Evolutionary conservation across 1,140 invertebrate species (phyloP).

Genomic region (Drosophila varians): DNA sequence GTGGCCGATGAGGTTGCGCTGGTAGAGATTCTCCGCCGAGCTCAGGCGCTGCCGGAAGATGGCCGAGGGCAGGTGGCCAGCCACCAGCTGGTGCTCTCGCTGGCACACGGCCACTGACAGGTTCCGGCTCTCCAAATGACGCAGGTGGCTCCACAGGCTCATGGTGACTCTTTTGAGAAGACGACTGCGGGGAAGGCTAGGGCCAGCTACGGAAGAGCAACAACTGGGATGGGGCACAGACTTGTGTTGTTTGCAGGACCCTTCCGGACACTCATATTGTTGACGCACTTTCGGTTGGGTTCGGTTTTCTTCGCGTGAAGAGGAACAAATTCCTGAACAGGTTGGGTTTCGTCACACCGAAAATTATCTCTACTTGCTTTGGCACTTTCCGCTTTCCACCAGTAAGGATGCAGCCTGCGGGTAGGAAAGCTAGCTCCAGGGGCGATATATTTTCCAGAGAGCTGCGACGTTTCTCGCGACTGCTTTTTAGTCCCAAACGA

Average conservation of each 20-base stretch:
- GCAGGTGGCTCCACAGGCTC: conserved; percentile 33
- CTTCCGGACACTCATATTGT: conserved; percentile 25
- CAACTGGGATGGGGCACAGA: neutral
- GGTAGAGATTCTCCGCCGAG: conserved; percentile 90
- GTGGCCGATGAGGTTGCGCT: conserved; percentile 93
- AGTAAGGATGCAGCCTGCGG: too few relatives aligned
- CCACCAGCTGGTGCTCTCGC: conserved; percentile 50
- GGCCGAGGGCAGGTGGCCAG: conserved; percentile 56
- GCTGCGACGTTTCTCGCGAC: conserved; percentile 49
- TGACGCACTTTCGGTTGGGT: too few relatives aligned
- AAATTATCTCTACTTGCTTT: neutral
- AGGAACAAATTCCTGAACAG: too few relatives aligned
- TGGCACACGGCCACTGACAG: conserved; percentile 50
- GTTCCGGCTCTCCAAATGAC: conserved; percentile 45
- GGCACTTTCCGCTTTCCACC: too few relatives aligned
- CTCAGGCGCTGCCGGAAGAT: conserved; percentile 87
- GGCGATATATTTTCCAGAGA: conserved; percentile 17
- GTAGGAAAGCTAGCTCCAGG: neutral
- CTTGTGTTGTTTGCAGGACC: neutral
- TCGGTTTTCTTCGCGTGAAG: too few relatives aligned
- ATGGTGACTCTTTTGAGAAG: conserved; percentile 20
- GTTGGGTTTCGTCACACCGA: neutral
- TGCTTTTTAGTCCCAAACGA: conserved; percentile 55
- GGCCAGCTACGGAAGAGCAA: neutral
- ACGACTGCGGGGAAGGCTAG: neutral